These are phyloP conservation scores for Drosophila kurseongensis DNA, from an alignment of 1,140 invertebrate genomes.

Conservation along the genomic window DNA sequence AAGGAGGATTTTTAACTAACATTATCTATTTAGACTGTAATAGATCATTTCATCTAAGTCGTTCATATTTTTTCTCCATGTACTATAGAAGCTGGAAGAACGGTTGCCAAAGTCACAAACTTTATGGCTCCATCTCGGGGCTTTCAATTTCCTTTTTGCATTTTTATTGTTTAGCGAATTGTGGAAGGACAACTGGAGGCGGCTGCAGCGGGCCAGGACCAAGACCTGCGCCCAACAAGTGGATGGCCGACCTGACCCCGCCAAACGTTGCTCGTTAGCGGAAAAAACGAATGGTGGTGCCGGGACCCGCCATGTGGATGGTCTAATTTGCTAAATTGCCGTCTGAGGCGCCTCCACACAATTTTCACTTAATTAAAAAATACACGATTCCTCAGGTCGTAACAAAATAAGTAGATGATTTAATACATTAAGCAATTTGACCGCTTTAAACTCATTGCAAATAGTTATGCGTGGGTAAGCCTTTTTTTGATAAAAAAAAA, in stretches of 20 bases:
- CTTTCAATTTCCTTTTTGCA: slow-evolving; percentile 69
- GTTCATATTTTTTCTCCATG: not conserved
- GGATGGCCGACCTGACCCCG: slow-evolving; percentile 13
- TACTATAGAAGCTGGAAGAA: slow-evolving; percentile 24
- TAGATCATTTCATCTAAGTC: too few relatives aligned
- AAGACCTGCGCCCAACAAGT: slow-evolving; percentile 43
- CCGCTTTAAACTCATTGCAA: not conserved
- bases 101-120: slow-evolving; percentile 60
- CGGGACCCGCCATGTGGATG: slow-evolving; percentile 35
- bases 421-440: slow-evolving; percentile 1
- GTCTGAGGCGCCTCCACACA: slow-evolving; percentile 29
- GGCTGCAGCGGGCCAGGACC: slow-evolving; percentile 6
- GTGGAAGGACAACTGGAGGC: slow-evolving; percentile 52
- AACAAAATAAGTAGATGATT: slow-evolving; percentile 17
- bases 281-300: slow-evolving; percentile 10
- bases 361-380: slow-evolving; percentile 61
- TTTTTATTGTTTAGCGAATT: slow-evolving; percentile 67
- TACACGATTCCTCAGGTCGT: slow-evolving; percentile 22
- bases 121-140: slow-evolving; percentile 54
- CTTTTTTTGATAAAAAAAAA: too few relatives aligned
- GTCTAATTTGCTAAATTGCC: slow-evolving; percentile 55
- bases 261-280: slow-evolving; percentile 53
- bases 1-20: too few relatives aligned
- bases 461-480: not conserved
- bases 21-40: too few relatives aligned